Conservation (phyloP, 2,888 invertebrate species). For the Zaprionus bogoriensis region DNA sequence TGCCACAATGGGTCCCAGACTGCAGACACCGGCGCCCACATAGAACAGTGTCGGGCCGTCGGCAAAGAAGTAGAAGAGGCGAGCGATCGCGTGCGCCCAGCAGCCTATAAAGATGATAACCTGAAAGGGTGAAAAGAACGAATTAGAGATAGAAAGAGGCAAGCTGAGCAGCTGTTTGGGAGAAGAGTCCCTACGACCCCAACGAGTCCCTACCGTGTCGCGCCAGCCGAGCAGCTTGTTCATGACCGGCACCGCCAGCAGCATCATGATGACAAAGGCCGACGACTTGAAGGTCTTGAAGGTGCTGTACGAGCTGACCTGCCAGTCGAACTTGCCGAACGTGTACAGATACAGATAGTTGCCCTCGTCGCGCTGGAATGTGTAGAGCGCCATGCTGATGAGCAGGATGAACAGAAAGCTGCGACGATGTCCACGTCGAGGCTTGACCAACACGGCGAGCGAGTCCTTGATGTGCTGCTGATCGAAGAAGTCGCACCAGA, state of each 20-base stretch:
- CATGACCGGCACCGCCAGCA: slow-evolving; percentile 89
- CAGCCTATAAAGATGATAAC: slow-evolving; percentile 89
- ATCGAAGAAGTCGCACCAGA: slow-evolving; percentile 89
- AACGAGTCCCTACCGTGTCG: slow-evolving; percentile 87
- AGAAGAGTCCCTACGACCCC: no score
- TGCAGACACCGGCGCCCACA: slow-evolving; percentile 88
- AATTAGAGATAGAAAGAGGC: no score
- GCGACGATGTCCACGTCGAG: slow-evolving; percentile 85
- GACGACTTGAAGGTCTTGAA: slow-evolving; percentile 89
- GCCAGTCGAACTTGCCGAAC: slow-evolving; percentile 89
- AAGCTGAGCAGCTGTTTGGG: no score
- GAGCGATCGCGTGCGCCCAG: slow-evolving; percentile 87
- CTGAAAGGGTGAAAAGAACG: slow-evolving; percentile 71
- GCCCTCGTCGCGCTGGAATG: slow-evolving; percentile 92
- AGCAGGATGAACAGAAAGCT: slow-evolving; percentile 88
- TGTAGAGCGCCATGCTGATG: slow-evolving; percentile 89
- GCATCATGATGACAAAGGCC: slow-evolving; percentile 88
- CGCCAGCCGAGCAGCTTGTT: slow-evolving; percentile 87
- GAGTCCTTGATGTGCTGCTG: slow-evolving; percentile 87
- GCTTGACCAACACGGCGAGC: slow-evolving; percentile 85
- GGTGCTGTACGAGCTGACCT: slow-evolving; percentile 87
- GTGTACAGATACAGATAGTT: slow-evolving; percentile 90
- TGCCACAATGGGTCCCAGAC: slow-evolving; percentile 90
- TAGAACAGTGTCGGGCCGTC: slow-evolving; percentile 85
- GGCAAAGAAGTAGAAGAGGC: slow-evolving; percentile 88